Conservation (phyloP, 2,888 invertebrate genomes). For the Acheta domesticus region DNA sequence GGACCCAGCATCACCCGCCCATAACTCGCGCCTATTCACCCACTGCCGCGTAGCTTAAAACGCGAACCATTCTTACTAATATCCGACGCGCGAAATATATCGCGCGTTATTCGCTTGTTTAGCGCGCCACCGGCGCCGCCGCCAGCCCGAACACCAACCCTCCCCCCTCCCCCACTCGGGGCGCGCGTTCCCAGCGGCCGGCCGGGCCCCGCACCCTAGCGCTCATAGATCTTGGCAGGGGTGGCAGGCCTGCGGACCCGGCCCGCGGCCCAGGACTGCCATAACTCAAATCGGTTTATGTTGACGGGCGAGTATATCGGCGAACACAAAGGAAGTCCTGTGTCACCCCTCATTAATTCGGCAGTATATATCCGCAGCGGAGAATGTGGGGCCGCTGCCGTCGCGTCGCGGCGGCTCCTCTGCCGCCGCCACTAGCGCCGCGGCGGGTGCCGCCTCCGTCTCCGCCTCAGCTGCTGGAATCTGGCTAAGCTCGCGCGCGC, state of each 20-base stretch:
- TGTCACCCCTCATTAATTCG: slow-evolving; percentile 18
- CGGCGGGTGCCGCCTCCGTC: no score
- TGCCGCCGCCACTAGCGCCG: no score
- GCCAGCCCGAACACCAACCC: not conserved
- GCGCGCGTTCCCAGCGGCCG: not conserved
- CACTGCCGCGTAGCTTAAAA: not conserved
- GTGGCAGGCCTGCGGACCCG: not conserved
- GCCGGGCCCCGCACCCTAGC: not conserved
- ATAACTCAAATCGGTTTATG: slow-evolving; percentile 18
- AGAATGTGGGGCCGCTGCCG: not conserved
- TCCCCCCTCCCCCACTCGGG: not conserved
- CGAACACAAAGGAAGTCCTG: slow-evolving; percentile 18
- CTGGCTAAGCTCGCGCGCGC: no score
- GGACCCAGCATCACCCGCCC: not conserved
- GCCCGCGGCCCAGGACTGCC: not conserved
- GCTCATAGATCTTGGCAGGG: not conserved
- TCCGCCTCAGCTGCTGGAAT: no score
- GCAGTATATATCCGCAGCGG: not conserved
- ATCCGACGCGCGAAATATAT: not conserved
- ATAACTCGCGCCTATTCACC: not conserved
- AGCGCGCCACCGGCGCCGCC: not conserved
- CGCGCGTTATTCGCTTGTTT: not conserved
- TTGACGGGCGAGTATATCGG: slow-evolving; percentile 18
- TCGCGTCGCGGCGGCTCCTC: no score
- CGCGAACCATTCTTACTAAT: not conserved